Evolutionary conservation across 1,140 invertebrate genomes (phyloP).

Genomic region (Thrips palmi): DNA sequence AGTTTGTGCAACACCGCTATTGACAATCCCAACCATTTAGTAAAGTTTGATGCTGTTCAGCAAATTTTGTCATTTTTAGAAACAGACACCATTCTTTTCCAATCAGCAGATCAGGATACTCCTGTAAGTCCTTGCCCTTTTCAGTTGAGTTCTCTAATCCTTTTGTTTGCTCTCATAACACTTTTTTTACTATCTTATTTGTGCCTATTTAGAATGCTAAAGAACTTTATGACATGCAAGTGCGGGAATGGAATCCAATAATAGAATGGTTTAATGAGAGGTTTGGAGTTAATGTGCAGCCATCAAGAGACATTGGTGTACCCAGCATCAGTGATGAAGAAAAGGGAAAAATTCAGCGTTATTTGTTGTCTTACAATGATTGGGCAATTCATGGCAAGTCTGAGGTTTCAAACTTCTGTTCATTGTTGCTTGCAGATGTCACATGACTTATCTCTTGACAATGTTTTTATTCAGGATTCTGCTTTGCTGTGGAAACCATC

Average conservation of each 20-base stretch:
- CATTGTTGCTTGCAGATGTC: too few species aligned
- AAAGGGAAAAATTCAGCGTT: slow-evolving; percentile 36
- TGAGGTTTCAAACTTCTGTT: too few species aligned
- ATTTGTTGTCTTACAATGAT: slow-evolving; percentile 60
- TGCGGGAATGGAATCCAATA: slow-evolving; percentile 69
- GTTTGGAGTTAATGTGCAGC: slow-evolving; percentile 50
- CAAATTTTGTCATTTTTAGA: slow-evolving; percentile 66
- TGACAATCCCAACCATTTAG: slow-evolving; percentile 75
- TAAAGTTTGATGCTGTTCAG: slow-evolving; percentile 53
- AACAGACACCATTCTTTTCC: slow-evolving; percentile 72
- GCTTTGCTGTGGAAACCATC: slow-evolving; percentile 71
- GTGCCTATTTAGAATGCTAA: slow-evolving; percentile 37
- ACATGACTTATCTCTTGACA: slow-evolving; percentile 16
- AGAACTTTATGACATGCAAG: slow-evolving; percentile 56
- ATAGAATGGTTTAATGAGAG: slow-evolving; percentile 73
- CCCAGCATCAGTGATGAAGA: slow-evolving; percentile 43
- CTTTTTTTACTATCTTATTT: slow-evolving; percentile 10
- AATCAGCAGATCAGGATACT: slow-evolving; percentile 35
- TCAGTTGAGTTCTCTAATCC: slow-evolving; percentile 5
- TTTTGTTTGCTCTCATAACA: slow-evolving; percentile 11
- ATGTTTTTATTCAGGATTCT: slow-evolving; percentile 52
- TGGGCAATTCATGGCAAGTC: slow-evolving; percentile 62
- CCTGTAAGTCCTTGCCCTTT: slow-evolving; percentile 30
- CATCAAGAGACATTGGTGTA: slow-evolving; percentile 45
- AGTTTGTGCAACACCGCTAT: slow-evolving; percentile 74